These are phyloP conservation scores for Beaufortia kweichowensis DNA, from an alignment of 2,113 vertebrate species.

Conservation along the genomic window DNA sequence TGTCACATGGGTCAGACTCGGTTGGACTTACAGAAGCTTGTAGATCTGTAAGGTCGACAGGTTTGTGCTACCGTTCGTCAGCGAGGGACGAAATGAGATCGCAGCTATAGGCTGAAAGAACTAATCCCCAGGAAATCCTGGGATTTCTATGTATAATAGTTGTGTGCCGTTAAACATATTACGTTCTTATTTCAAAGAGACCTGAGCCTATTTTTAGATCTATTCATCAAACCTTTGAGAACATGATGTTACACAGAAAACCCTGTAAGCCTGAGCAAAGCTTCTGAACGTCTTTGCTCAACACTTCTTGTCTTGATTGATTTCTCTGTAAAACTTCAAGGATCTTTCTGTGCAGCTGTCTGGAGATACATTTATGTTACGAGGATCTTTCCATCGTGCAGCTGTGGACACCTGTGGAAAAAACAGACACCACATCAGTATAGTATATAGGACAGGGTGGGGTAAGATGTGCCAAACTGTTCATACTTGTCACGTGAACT, in stretches of 20 bases:
- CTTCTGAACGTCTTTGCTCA: neutral
- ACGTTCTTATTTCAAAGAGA: neutral
- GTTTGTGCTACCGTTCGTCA: slow-evolving; percentile 18
- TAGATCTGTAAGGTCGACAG: slow-evolving; percentile 27
- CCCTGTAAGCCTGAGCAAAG: neutral
- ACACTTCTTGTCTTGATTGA: neutral
- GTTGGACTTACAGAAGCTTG: slow-evolving; percentile 11
- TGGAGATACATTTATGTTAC: neutral
- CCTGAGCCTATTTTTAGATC: neutral
- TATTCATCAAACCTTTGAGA: neutral
- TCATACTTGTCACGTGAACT: too few relatives aligned
- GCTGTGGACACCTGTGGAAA: neutral
- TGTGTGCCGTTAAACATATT: neutral
- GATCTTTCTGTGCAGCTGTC: neutral
- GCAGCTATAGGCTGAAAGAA: neutral
- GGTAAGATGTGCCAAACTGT: neutral
- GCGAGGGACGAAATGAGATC: neutral
- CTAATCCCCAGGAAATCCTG: neutral
- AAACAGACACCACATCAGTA: neutral
- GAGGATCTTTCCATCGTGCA: neutral
- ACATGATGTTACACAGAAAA: neutral
- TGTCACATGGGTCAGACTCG: slow-evolving; percentile 5
- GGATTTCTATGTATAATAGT: slow-evolving; percentile 2
- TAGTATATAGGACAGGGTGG: neutral
- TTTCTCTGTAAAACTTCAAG: neutral